Evolutionary conservation across 2,113 vertebrate species (phyloP).

Genomic region (Capricornis sumatraensis): DNA sequence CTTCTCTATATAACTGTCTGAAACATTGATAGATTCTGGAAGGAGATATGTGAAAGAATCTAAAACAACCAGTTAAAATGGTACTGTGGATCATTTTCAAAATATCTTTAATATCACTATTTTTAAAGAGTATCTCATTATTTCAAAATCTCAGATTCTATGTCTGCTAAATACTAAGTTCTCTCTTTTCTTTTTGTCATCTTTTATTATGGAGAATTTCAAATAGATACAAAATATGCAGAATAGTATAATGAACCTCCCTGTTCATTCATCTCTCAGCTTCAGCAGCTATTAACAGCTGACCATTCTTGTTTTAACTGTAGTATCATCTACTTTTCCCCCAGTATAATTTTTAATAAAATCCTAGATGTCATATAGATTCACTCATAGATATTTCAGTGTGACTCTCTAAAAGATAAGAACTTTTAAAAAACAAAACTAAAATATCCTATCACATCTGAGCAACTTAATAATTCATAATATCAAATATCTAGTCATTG

Average conservation of each 20-base stretch:
- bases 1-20: background rate
- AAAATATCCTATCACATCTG: background rate
- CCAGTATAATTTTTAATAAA: background rate
- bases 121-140: background rate
- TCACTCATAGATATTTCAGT: background rate
- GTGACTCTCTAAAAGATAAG: conserved; percentile 22
- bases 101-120: background rate
- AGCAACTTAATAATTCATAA: background rate
- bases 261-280: background rate
- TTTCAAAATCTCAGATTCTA: background rate
- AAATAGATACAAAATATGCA: background rate
- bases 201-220: background rate
- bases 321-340: background rate
- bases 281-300: background rate
- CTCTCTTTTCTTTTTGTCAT: background rate
- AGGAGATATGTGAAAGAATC: background rate
- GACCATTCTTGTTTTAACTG: background rate
- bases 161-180: background rate
- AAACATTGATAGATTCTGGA: background rate
- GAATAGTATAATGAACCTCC: background rate
- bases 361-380: background rate
- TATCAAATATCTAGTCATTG: background rate
- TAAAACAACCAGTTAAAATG: background rate
- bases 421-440: background rate
- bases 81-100: background rate